phyloP scores from a whole-genome alignment of 2,888 invertebrate species.

The Aleiodes alternator region DNA sequence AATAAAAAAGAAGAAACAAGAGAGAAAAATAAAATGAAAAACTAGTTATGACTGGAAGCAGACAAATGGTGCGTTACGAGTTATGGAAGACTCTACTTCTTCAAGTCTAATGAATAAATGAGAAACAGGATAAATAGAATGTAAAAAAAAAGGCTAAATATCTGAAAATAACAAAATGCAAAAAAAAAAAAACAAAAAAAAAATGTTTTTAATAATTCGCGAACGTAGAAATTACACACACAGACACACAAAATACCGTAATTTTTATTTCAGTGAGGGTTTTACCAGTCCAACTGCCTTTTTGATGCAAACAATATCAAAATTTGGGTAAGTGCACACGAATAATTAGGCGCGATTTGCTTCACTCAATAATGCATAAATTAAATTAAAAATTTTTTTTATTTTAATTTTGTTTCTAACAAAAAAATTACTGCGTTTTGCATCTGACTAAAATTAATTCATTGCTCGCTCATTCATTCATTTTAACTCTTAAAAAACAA shows the following conservation, averaged over 20 bases:
- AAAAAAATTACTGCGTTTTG: not conserved
- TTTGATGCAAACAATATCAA: conserved; percentile 84
- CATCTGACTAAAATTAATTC: conserved; percentile 25
- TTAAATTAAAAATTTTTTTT: not conserved
- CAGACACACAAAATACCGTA: conserved; percentile 71
- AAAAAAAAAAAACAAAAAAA: not conserved
- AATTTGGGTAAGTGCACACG: conserved; percentile 82
- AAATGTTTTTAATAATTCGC: conserved; percentile 22
- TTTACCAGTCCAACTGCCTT: conserved; percentile 83
- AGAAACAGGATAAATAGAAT: not conserved
- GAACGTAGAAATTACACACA: conserved; percentile 60
- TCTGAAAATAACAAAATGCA: not conserved
- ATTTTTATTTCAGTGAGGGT: conserved; percentile 83
- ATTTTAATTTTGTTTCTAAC: not conserved
- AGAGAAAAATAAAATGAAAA: not conserved
- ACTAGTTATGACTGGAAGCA: conserved; percentile 1
- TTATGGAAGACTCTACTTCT: conserved; percentile 43
- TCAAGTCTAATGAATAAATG: conserved; percentile 24
- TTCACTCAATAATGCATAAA: conserved; percentile 18
- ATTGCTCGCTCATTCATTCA: not conserved
- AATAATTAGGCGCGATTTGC: conserved; percentile 31
- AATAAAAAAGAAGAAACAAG: too few species aligned
- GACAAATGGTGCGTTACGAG: conserved; percentile 22
- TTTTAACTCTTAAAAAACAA: not conserved
- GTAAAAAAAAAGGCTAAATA: too few species aligned